A percentile compares a stretch with the other conserved stretches of the same genome.
These are phyloP conservation scores for Pyrocoelia pectoralis DNA, from an alignment of 2,888 invertebrate genomes.

Conservation along the genomic window DNA sequence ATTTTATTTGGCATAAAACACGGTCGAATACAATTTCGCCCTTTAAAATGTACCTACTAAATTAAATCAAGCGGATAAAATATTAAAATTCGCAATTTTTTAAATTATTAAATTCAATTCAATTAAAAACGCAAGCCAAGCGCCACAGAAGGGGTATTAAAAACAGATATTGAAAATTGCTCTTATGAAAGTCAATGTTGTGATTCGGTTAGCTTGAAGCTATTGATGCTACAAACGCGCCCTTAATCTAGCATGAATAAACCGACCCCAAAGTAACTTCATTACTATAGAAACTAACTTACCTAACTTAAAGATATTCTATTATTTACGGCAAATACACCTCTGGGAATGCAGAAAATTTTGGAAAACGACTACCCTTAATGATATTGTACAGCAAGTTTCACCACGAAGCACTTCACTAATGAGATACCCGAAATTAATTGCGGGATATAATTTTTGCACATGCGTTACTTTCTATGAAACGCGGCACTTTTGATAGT, in stretches of 20 bases:
- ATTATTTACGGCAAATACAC: constrained; percentile 12
- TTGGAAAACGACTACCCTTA: constrained; percentile 5
- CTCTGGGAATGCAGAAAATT: constrained; percentile 10
- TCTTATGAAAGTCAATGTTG: not conserved
- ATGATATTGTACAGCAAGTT: not conserved
- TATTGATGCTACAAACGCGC: constrained; percentile 4
- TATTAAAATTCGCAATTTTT: too few relatives aligned
- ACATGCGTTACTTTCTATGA: constrained; percentile 3
- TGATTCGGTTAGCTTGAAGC: not conserved
- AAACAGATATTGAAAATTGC: not conserved
- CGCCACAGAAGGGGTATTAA: not conserved
- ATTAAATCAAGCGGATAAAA: too few relatives aligned
- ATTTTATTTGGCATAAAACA: too few relatives aligned
- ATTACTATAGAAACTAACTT: constrained; percentile 12
- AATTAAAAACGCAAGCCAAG: too few relatives aligned
- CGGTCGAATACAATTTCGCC: too few relatives aligned
- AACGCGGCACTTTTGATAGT: constrained; percentile 6
- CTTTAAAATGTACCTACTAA: too few relatives aligned
- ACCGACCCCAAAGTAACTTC: constrained; percentile 11
- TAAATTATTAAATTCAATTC: too few relatives aligned
- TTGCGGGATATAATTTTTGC: not conserved
- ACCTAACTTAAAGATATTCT: constrained; percentile 12
- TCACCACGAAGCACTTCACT: not conserved
- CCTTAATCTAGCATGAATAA: constrained; percentile 13
- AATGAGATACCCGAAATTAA: constrained; percentile 10